Evolutionary conservation across 1,140 invertebrate species (phyloP).

Genomic region (Heliothis subflexa): DNA sequence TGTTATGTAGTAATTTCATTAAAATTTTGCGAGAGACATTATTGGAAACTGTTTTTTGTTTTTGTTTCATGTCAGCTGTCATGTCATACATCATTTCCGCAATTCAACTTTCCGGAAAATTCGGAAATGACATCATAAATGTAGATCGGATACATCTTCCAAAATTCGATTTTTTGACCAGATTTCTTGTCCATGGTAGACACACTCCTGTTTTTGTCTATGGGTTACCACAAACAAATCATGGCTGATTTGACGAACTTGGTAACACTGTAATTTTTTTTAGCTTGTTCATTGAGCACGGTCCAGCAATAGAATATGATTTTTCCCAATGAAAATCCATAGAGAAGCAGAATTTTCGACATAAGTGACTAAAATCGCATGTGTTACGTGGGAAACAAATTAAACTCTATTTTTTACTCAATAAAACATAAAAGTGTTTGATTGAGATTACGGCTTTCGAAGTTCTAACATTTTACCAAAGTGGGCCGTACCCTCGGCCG

Average conservation of each 20-base stretch:
- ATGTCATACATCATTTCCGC: slow-evolving; percentile 45
- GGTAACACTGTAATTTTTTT: slow-evolving; percentile 19
- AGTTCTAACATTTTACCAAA: slow-evolving; percentile 33
- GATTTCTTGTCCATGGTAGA: not conserved
- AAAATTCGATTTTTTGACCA: too few species aligned
- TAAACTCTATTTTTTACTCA: slow-evolving; percentile 22
- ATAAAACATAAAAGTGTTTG: slow-evolving; percentile 31
- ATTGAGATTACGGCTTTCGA: slow-evolving; percentile 20
- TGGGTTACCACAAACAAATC: not conserved
- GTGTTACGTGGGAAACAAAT: slow-evolving; percentile 44
- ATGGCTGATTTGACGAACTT: not conserved
- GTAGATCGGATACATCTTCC: slow-evolving; percentile 14
- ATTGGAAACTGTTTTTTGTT: slow-evolving; percentile 78
- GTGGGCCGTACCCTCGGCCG: slow-evolving; percentile 47
- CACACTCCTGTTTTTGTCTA: not conserved
- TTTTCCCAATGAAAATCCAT: not conserved
- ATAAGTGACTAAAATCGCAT: slow-evolving; percentile 39
- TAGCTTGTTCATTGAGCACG: slow-evolving; percentile 20
- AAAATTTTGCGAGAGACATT: slow-evolving; percentile 76
- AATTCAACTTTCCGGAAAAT: slow-evolving; percentile 48
- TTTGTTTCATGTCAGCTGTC: slow-evolving; percentile 66
- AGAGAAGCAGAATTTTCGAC: not conserved
- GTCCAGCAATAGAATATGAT: slow-evolving; percentile 22
- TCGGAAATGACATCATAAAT: slow-evolving; percentile 4
- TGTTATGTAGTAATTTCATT: slow-evolving; percentile 68